A percentile compares a stretch with the other conserved stretches of the same genome.
These are phyloP conservation scores for Aleiodes testaceus DNA, from an alignment of 2,888 invertebrate genomes.

Conservation along the genomic window DNA sequence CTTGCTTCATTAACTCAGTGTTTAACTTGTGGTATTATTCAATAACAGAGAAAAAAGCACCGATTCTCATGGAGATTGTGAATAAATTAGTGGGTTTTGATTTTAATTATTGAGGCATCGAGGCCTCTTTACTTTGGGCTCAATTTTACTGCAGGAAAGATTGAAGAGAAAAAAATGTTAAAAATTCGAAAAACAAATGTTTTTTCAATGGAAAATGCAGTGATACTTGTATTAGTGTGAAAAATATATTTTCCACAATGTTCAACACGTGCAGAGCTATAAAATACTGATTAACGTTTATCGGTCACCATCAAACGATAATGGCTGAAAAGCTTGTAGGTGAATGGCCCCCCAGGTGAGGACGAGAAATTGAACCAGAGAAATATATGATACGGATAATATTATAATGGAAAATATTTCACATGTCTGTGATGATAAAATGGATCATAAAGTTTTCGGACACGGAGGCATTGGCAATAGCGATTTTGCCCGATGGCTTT, in stretches of 20 bases:
- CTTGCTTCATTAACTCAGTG: too few relatives aligned
- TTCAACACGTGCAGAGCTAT: constrained; percentile 16
- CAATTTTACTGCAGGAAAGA: too few relatives aligned
- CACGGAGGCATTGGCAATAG: constrained; percentile 35
- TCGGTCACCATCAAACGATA: constrained; percentile 28
- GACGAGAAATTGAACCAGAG: constrained; percentile 22
- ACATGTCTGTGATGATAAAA: constrained; percentile 47
- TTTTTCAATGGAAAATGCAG: too few relatives aligned
- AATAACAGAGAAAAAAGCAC: too few relatives aligned
- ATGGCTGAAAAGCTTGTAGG: constrained; percentile 25
- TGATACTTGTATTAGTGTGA: too few relatives aligned
- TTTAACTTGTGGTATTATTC: too few relatives aligned
- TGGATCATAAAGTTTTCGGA: constrained; percentile 43
- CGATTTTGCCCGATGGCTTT: constrained; percentile 5
- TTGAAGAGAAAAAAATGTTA: too few relatives aligned
- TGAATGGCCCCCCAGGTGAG: constrained; percentile 34
- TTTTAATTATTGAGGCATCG: too few relatives aligned
- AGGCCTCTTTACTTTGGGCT: too few relatives aligned
- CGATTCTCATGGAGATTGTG: too few relatives aligned
- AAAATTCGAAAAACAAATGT: too few relatives aligned
- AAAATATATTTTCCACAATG: not conserved
- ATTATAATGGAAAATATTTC: constrained; percentile 49
- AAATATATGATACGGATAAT: constrained; percentile 46
- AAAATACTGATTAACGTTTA: constrained; percentile 34
- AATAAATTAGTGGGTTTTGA: too few relatives aligned